Conservation (phyloP, 2,888 invertebrate genomes). For the Noctuana brunneofusca region DNA sequence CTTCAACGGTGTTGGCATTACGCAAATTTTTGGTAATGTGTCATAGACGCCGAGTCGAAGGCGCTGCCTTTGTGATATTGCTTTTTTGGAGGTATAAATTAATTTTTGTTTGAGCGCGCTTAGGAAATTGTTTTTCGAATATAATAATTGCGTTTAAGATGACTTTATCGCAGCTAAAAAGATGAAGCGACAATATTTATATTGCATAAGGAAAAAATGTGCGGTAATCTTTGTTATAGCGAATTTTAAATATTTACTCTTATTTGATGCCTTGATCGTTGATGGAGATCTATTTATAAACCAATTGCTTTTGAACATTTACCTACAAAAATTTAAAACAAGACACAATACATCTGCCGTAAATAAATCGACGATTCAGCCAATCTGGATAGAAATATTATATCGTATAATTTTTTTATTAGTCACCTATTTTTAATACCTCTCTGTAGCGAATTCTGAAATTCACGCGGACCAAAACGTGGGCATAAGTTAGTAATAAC, state of each 20-base stretch:
- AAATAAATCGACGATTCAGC: too few relatives aligned
- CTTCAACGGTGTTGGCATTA: conserved; percentile 70
- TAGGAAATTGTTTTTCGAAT: conserved; percentile 65
- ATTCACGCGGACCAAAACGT: too few relatives aligned
- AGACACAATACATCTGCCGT: too few relatives aligned
- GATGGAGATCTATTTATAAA: background rate
- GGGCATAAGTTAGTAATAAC: too few relatives aligned
- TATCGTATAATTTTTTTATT: too few relatives aligned
- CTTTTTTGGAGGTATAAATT: conserved; percentile 57
- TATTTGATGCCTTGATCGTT: background rate
- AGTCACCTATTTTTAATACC: too few relatives aligned
- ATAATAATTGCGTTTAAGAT: conserved; percentile 57
- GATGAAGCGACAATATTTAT: conserved; percentile 54
- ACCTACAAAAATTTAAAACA: background rate
- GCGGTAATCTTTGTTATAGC: conserved; percentile 9
- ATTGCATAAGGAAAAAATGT: conserved; percentile 49
- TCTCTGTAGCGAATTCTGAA: too few relatives aligned
- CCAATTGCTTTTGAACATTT: background rate
- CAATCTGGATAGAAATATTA: too few relatives aligned
- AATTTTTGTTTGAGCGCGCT: conserved; percentile 63
- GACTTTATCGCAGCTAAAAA: conserved; percentile 56
- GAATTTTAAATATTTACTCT: conserved; percentile 17
- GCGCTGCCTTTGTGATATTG: conserved; percentile 63
- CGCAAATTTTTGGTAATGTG: conserved; percentile 70
- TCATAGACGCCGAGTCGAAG: conserved; percentile 57